Percentiles rank a stretch among this genome's conserved stretches.
These are phyloP conservation scores for Euura lappo DNA, from an alignment of 1,140 invertebrate species.

Conservation along the genomic window DNA sequence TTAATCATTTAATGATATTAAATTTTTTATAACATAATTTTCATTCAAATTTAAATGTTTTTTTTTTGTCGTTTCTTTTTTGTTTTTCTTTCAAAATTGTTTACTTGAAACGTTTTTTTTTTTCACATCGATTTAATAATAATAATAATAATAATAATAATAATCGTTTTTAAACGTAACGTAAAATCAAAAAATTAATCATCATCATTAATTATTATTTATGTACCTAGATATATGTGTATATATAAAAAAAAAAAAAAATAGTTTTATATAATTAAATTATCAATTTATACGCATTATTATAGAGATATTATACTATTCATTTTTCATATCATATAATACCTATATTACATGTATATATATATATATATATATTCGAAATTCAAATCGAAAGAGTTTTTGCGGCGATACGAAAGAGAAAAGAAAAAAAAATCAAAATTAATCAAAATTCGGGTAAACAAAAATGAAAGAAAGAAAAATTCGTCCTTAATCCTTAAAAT, in stretches of 20 bases:
- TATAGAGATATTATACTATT: constrained; percentile 9
- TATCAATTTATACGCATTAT: constrained; percentile 12
- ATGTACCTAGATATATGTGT: background rate
- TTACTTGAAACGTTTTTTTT: no score
- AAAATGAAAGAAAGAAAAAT: background rate
- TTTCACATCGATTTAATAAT: background rate
- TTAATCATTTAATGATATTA: constrained; percentile 3
- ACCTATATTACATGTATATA: background rate
- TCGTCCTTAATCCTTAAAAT: no score
- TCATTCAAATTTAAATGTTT: background rate
- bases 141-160: background rate
- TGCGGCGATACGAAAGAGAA: no score
- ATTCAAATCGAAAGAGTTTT: no score
- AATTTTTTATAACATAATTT: constrained; percentile 1
- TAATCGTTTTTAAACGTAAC: background rate
- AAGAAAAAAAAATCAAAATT: no score
- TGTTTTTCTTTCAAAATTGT: constrained; percentile 12
- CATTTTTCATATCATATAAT: constrained; percentile 15
- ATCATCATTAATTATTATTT: background rate
- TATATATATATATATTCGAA: background rate
- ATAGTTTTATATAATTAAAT: no score
- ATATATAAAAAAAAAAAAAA: background rate
- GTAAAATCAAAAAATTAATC: no score
- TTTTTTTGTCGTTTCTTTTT: background rate
- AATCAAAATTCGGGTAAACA: background rate